These are phyloP conservation scores for Fissipunctia ypsillon DNA, from an alignment of 2,888 invertebrate species.

Conservation along the genomic window DNA sequence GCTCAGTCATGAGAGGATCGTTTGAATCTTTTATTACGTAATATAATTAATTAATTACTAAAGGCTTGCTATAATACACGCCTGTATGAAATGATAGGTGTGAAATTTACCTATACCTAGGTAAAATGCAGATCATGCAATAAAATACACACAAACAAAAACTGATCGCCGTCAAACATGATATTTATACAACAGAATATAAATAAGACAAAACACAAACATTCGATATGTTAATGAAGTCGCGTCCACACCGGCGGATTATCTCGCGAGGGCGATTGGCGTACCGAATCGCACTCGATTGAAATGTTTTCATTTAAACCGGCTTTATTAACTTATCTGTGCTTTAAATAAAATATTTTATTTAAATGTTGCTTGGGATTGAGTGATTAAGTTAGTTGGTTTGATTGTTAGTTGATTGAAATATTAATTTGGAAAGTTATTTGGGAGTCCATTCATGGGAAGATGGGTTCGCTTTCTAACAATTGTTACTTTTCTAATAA, in stretches of 20 bases:
- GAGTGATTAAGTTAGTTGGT: slow-evolving; percentile 20
- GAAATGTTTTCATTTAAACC: slow-evolving; percentile 49
- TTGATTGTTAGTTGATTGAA: slow-evolving; percentile 36
- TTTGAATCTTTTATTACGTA: not conserved
- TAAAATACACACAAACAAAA: slow-evolving; percentile 24
- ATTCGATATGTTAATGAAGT: slow-evolving; percentile 74
- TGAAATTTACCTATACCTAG: not conserved
- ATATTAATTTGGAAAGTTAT: slow-evolving; percentile 11
- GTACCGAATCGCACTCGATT: slow-evolving; percentile 67
- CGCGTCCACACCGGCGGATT: slow-evolving; percentile 72
- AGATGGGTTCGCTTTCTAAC: not conserved
- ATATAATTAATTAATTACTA: not conserved
- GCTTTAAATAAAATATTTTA: slow-evolving; percentile 40
- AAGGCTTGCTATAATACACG: not conserved
- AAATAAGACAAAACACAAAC: slow-evolving; percentile 58
- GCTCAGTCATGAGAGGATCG: not conserved
- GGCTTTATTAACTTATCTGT: slow-evolving; percentile 37
- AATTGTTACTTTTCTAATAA: not conserved
- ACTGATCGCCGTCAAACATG: slow-evolving; percentile 32
- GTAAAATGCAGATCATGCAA: not conserved
- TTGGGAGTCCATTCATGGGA: slow-evolving; percentile 2
- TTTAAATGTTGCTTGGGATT: slow-evolving; percentile 29
- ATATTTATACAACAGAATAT: slow-evolving; percentile 49
- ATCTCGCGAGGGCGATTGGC: slow-evolving; percentile 66
- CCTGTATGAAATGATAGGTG: not conserved